Percentiles rank a stretch among this genome's conserved stretches.
phyloP scores from a whole-genome alignment of 2,888 invertebrate genomes.

The Sipha maydis region DNA sequence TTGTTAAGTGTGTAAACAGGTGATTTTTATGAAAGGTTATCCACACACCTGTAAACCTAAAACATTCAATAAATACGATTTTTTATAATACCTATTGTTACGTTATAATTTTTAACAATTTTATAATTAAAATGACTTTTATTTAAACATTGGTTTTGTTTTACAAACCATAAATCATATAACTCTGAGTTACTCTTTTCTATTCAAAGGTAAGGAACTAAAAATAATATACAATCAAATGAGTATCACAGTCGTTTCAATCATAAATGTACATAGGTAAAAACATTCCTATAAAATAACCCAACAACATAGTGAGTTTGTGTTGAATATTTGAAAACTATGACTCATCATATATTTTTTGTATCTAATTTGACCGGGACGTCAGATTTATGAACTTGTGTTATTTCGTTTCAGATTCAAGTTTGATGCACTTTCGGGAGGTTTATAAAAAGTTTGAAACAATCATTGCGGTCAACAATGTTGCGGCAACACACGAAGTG shows the following conservation, averaged over 20 bases:
- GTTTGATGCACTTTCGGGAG: too few species aligned
- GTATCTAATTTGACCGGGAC: too few species aligned
- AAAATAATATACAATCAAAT: neutral
- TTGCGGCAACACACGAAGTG: neutral
- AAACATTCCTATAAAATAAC: too few species aligned
- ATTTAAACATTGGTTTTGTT: constrained; percentile 1
- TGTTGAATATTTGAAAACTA: too few species aligned
- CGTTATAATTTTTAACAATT: constrained; percentile 13
- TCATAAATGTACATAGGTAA: too few species aligned
- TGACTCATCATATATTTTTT: too few species aligned
- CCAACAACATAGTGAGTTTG: too few species aligned
- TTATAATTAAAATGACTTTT: constrained; percentile 37
- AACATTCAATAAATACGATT: constrained; percentile 20
- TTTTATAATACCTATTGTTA: constrained; percentile 12
- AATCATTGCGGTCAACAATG: too few species aligned
- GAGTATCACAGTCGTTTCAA: too few species aligned
- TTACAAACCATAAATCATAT: constrained; percentile 4
- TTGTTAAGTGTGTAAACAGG: constrained; percentile 56
- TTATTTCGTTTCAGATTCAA: too few species aligned
- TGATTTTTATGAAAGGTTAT: constrained; percentile 58
- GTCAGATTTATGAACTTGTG: too few species aligned
- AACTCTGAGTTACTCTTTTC: neutral
- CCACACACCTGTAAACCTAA: constrained; percentile 31
- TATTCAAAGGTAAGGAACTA: neutral
- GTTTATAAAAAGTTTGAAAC: too few species aligned